Percentiles rank a stretch among this genome's conserved stretches.
These are phyloP conservation scores for Phrynosoma blainvillii DNA, from an alignment of 2,113 vertebrate genomes.

Conservation along the genomic window DNA sequence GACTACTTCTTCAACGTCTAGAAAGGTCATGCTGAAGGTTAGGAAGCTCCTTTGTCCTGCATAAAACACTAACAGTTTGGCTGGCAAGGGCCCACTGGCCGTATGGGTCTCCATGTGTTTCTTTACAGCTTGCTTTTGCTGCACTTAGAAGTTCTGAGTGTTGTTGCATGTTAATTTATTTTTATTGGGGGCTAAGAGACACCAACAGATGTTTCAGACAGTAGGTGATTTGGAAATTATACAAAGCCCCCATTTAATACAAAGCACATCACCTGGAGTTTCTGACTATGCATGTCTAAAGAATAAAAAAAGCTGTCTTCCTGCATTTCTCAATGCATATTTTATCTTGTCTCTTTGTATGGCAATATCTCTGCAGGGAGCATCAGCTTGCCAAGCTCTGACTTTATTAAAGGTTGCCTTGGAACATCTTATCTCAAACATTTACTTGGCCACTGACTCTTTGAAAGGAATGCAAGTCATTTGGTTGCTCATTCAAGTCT, in stretches of 20 bases:
- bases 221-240: constrained; percentile 20
- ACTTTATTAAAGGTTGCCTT: constrained; percentile 38
- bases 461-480: constrained; percentile 34
- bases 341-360: constrained; percentile 13
- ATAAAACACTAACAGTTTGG: constrained; percentile 9
- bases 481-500: constrained; percentile 19
- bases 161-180: not conserved
- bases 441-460: constrained; percentile 47
- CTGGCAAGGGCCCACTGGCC: constrained; percentile 27
- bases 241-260: constrained; percentile 30
- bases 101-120: rapidly evolving
- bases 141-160: constrained; percentile 25
- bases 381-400: not conserved
- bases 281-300: not conserved
- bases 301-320: not conserved
- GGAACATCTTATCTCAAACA: constrained; percentile 37
- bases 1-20: not conserved
- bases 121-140: not conserved
- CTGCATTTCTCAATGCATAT: constrained; percentile 6
- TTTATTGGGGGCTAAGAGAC: not conserved
- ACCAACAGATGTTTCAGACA: constrained; percentile 1
- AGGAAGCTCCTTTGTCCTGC: not conserved
- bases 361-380: not conserved
- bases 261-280: not conserved
- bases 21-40: not conserved